phyloP scores from a whole-genome alignment of 2,888 invertebrate genomes.

The Lepetodrilus schrolli region DNA sequence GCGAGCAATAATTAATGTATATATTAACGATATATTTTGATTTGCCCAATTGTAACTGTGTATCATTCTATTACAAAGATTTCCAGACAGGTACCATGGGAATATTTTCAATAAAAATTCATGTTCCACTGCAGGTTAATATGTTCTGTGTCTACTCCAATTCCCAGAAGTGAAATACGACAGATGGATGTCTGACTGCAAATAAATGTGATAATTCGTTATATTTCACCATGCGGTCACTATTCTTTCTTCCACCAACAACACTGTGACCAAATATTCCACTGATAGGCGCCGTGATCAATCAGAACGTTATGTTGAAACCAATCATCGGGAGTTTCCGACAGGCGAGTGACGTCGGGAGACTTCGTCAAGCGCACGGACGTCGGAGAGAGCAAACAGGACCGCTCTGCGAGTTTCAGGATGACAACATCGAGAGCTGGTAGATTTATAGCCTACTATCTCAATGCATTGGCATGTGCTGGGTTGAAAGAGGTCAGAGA shows the following conservation, averaged over 20 bases:
- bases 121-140: no score
- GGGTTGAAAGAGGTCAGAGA: neutral
- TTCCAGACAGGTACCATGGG: no score
- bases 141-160: no score
- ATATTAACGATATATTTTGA: no score
- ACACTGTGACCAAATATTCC: neutral
- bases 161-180: neutral
- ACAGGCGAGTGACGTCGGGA: neutral
- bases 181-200: neutral
- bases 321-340: neutral
- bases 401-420: no score
- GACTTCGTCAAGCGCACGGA: slow-evolving; percentile 6
- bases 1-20: no score
- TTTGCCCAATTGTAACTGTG: no score
- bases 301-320: neutral
- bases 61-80: no score
- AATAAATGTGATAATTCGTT: neutral
- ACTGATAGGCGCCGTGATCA: neutral
- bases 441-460: slow-evolving; percentile 15
- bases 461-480: neutral
- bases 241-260: no score
- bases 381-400: slow-evolving; percentile 7
- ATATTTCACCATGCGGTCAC: slow-evolving; percentile 3
- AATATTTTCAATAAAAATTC: no score
- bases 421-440: no score